Conservation (phyloP, 2,113 vertebrate genomes). For the Prolemur simus region DNA sequence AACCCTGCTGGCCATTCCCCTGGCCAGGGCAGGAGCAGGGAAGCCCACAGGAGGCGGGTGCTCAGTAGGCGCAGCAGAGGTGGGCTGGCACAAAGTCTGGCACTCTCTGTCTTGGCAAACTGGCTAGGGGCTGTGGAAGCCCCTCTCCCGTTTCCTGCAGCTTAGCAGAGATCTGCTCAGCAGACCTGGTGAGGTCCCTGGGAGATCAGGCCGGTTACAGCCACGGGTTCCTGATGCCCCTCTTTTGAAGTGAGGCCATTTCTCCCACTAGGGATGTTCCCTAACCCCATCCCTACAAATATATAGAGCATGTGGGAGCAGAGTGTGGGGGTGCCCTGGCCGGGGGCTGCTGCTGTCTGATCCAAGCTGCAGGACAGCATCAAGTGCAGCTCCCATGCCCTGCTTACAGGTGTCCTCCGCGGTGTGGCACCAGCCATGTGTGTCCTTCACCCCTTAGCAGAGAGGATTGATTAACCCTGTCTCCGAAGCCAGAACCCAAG, state of each 20-base stretch:
- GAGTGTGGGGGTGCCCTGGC: rapidly evolving
- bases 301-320: not conserved
- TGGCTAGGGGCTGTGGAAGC: not conserved
- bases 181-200: not conserved
- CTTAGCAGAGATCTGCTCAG: not conserved
- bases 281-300: too few relatives aligned
- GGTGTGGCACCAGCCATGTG: not conserved
- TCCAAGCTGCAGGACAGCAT: not conserved
- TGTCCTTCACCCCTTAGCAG: not conserved
- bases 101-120: not conserved
- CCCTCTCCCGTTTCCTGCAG: not conserved
- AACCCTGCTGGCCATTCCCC: not conserved
- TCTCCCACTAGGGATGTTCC: not conserved
- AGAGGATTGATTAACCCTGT: not conserved
- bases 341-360: not conserved
- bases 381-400: rapidly evolving
- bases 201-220: not conserved
- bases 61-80: not conserved
- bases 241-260: not conserved
- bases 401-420: not conserved
- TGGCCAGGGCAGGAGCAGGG: not conserved
- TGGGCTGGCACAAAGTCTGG: not conserved
- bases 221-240: rapidly evolving
- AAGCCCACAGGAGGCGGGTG: not conserved
- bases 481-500: not conserved